Percentiles rank a stretch among this genome's conserved stretches.
Conservation (phyloP, 1,140 invertebrate species). For the Drosophila repleta region DNA sequence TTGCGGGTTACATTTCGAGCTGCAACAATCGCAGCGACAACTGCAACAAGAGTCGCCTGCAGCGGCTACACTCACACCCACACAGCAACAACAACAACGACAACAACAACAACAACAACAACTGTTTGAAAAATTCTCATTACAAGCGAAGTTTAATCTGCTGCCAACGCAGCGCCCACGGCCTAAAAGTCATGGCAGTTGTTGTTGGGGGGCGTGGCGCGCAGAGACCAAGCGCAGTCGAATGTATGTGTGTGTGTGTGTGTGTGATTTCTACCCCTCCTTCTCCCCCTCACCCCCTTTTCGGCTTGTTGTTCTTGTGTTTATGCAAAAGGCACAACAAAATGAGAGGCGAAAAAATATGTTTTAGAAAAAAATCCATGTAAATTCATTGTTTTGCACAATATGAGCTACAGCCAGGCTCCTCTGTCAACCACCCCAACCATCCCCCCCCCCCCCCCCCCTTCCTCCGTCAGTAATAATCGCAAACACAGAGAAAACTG, state of each 20-base stretch:
- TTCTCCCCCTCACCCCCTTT: too few species aligned
- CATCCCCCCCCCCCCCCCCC: background rate
- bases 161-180: conserved; percentile 48
- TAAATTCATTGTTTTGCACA: conserved; percentile 79
- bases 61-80: conserved; percentile 43
- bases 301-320: too few species aligned
- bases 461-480: conserved; percentile 23
- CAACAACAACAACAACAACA: conserved; percentile 30
- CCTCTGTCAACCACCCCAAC: background rate
- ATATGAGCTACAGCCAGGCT: conserved; percentile 52
- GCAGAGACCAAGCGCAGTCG: background rate
- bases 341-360: conserved; percentile 1
- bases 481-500: conserved; percentile 30
- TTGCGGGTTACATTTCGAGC: conserved; percentile 34
- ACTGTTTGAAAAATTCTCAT: conserved; percentile 69
- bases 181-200: conserved; percentile 3
- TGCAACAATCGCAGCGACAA: conserved; percentile 22
- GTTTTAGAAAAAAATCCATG: conserved; percentile 44
- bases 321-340: too few species aligned
- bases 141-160: conserved; percentile 79
- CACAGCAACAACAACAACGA: conserved; percentile 24
- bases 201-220: background rate
- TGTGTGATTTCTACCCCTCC: too few species aligned
- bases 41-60: conserved; percentile 68
- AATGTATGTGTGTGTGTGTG: conserved; percentile 3